phyloP scores from a whole-genome alignment of 2,797 vertebrate genomes.

The Microchirus variegatus region DNA sequence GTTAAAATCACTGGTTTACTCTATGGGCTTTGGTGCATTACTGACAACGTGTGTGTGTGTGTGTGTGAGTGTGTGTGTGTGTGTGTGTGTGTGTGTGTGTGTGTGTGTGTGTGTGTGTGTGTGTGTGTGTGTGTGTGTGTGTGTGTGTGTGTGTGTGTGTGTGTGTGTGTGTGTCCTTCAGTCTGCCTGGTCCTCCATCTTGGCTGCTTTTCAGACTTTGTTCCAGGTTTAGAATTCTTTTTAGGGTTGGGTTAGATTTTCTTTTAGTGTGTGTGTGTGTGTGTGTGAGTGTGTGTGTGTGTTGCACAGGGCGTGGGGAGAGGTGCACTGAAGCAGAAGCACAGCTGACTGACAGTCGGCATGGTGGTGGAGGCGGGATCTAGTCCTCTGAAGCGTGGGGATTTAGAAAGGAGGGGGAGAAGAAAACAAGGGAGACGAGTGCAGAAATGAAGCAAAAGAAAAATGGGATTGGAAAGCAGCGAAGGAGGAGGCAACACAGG shows the following conservation, averaged over 20 bases:
- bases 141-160: too few species aligned
- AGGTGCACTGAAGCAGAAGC: slow-evolving; percentile 72
- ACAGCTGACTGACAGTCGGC: slow-evolving; percentile 72
- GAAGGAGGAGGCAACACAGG: not conserved
- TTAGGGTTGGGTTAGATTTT: not conserved
- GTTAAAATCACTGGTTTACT: too few species aligned
- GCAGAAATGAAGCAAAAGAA: not conserved
- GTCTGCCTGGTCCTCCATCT: too few species aligned
- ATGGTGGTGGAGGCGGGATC: slow-evolving; percentile 66
- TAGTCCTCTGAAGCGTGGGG: slow-evolving; percentile 77
- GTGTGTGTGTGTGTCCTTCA: too few species aligned
- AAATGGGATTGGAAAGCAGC: not conserved
- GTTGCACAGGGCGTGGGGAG: slow-evolving; percentile 28
- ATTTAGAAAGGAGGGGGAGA: slow-evolving; percentile 15
- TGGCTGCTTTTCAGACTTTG: too few species aligned
- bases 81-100: too few species aligned
- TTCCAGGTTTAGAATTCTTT: too few species aligned
- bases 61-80: too few species aligned
- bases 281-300: slow-evolving; percentile 13
- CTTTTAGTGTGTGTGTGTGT: not conserved
- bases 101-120: too few species aligned
- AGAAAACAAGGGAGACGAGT: slow-evolving; percentile 3
- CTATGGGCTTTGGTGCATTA: too few species aligned
- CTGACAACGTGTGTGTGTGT: too few species aligned
- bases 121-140: too few species aligned